phyloP scores from a whole-genome alignment of 2,888 invertebrate genomes.

The Periphyllus acericola region DNA sequence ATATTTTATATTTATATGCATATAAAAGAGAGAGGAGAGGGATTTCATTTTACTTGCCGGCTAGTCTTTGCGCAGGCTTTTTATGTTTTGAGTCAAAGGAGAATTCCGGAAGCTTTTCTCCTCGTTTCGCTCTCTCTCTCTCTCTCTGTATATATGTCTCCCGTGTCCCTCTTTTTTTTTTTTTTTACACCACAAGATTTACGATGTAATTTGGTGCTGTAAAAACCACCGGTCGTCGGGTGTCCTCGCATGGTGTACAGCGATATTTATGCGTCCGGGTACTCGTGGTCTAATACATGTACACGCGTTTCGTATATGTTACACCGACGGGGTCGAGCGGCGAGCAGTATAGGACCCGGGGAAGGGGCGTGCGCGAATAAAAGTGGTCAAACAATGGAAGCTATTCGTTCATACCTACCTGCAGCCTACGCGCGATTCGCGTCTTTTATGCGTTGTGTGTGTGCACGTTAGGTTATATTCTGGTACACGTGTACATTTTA shows the following conservation, averaged over 20 bases:
- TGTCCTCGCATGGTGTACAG: constrained; percentile 16
- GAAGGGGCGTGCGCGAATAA: neutral
- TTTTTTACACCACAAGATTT: constrained; percentile 32
- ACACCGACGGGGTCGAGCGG: neutral
- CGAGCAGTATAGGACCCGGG: neutral
- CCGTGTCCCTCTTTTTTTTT: neutral
- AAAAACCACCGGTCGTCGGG: constrained; percentile 14
- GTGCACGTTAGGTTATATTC: too few relatives aligned
- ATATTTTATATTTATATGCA: too few relatives aligned
- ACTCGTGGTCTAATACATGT: constrained; percentile 33
- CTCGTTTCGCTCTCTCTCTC: too few relatives aligned
- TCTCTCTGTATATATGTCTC: too few relatives aligned
- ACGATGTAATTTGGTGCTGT: constrained; percentile 37
- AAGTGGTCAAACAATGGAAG: neutral
- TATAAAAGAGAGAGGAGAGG: neutral
- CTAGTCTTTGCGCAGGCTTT: neutral
- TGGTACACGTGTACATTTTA: neutral
- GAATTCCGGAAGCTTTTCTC: neutral
- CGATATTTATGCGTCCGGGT: constrained; percentile 26
- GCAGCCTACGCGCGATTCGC: neutral
- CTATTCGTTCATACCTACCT: neutral
- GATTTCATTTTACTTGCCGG: constrained; percentile 28
- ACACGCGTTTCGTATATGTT: neutral
- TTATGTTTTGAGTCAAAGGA: constrained; percentile 32
- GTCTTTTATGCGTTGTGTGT: neutral